phyloP scores from a whole-genome alignment of 1,140 invertebrate species.

The Achroia grisella region DNA sequence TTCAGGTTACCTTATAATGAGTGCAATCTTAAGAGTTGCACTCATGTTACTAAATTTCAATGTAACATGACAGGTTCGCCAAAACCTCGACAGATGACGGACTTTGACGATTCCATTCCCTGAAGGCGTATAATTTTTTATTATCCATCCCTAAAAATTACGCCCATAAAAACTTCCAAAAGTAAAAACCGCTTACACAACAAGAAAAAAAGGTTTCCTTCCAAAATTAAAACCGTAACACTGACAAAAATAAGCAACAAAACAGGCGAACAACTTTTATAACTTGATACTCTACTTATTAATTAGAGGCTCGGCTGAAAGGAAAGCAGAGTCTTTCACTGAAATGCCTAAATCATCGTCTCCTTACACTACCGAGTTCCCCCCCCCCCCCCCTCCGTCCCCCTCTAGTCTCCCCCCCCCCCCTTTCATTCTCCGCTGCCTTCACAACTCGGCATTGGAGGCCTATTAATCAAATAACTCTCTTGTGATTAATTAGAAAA shows the following conservation, averaged over 20 bases:
- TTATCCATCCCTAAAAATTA: too few relatives aligned
- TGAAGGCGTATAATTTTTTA: too few relatives aligned
- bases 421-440: too few relatives aligned
- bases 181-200: not conserved
- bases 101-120: too few relatives aligned
- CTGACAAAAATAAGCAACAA: conserved; percentile 1
- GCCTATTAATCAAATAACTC: conserved; percentile 66
- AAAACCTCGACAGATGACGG: too few relatives aligned
- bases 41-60: too few relatives aligned
- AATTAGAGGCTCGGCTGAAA: conserved; percentile 22
- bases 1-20: too few relatives aligned
- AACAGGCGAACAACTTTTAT: conserved; percentile 7
- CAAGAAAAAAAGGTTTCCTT: too few relatives aligned
- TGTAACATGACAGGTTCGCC: too few relatives aligned
- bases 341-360: conserved; percentile 56
- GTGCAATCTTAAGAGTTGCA: too few relatives aligned
- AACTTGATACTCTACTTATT: conserved; percentile 25
- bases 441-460: conserved; percentile 23
- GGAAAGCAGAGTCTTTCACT: conserved; percentile 21
- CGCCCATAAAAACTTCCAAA: too few relatives aligned
- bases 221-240: not conserved
- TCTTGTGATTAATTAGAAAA: conserved; percentile 66
- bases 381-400: too few relatives aligned
- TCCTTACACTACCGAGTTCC: not conserved
- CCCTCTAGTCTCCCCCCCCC: conserved; percentile 7